Conservation (phyloP, 2,113 vertebrate species). For the Falco punctatus region DNA sequence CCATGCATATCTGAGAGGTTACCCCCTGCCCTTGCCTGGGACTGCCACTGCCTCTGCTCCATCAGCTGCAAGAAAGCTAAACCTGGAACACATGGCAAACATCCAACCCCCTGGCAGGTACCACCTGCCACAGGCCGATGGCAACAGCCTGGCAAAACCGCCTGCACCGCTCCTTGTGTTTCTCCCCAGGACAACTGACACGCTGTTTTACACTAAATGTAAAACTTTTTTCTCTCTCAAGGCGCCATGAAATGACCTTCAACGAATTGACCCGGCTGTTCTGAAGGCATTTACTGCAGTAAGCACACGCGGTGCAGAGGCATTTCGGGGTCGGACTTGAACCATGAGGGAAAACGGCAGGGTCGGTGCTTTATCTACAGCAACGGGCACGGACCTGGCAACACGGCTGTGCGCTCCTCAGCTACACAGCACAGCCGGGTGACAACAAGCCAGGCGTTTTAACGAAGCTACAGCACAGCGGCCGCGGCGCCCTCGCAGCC, state of each 20-base stretch:
- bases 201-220: neutral
- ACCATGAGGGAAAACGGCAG: neutral
- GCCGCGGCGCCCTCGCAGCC: rapidly evolving
- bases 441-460: neutral
- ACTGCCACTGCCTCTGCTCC: neutral
- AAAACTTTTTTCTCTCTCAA: neutral
- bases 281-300: neutral
- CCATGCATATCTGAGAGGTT: neutral
- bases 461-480: neutral
- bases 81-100: neutral
- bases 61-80: neutral
- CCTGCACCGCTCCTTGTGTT: neutral
- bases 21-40: neutral
- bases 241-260: neutral
- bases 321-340: neutral
- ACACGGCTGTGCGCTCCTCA: rapidly evolving
- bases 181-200: neutral
- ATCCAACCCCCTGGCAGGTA: neutral
- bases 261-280: neutral
- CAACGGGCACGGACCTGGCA: rapidly evolving
- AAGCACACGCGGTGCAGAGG: neutral
- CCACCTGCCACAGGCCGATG: neutral
- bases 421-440: neutral
- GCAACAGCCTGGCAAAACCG: neutral
- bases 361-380: rapidly evolving